Percentiles rank a stretch among this genome's conserved stretches.
phyloP scores from a whole-genome alignment of 2,113 vertebrate species.

The Erinaceus europaeus region DNA sequence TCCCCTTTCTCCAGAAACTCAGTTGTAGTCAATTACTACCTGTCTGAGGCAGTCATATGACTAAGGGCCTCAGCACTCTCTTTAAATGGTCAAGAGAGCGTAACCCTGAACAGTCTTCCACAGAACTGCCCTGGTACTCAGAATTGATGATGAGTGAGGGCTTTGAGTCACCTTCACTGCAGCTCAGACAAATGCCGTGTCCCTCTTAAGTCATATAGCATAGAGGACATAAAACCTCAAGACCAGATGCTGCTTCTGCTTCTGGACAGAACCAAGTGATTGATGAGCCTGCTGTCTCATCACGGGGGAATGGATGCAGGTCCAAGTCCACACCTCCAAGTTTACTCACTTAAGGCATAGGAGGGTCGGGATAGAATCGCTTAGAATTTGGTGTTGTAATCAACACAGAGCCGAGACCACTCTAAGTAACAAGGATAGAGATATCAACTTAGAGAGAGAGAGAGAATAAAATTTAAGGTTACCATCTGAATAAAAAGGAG shows the following conservation, averaged over 20 bases:
- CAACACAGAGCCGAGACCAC: background rate
- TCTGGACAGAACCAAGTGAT: conserved; percentile 61
- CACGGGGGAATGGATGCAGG: conserved; percentile 21
- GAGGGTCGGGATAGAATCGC: conserved; percentile 37
- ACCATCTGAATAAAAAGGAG: background rate
- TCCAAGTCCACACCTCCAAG: conserved; percentile 32
- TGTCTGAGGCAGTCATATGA: background rate
- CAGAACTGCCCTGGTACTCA: background rate
- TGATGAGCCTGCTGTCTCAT: conserved; percentile 62
- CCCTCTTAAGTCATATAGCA: conserved; percentile 6
- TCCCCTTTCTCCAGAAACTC: conserved; percentile 1
- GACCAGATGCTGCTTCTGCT: conserved; percentile 44
- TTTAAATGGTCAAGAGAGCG: background rate
- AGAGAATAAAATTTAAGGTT: conserved; percentile 18
- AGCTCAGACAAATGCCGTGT: background rate
- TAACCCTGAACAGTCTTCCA: background rate
- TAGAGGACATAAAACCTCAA: conserved; percentile 57
- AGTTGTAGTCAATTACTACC: background rate
- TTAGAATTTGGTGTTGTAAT: conserved; percentile 34
- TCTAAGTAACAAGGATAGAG: background rate
- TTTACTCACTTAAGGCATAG: conserved; percentile 37
- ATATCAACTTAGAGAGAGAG: background rate
- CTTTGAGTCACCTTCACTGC: background rate
- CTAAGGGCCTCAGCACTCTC: background rate
- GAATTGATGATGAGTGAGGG: background rate